Evolutionary conservation across 2,113 vertebrate species (phyloP).

Genomic region (Syngnathus typhle): DNA sequence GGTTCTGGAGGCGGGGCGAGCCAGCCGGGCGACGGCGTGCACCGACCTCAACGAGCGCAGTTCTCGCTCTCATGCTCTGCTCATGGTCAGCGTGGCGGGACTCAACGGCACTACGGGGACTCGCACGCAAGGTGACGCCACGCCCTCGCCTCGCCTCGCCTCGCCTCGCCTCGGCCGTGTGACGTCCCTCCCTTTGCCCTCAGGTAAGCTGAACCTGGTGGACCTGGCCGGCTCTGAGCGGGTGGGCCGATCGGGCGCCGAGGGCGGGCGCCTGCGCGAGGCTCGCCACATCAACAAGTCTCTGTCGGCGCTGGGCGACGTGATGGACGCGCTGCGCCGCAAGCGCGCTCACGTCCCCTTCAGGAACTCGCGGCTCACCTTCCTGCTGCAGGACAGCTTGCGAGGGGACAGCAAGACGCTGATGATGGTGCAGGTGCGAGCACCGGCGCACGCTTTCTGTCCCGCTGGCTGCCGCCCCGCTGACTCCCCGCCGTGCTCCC

Average conservation of each 20-base stretch:
- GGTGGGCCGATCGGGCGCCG: slow-evolving; percentile 85
- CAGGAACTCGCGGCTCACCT: slow-evolving; percentile 96
- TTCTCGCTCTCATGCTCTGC: slow-evolving; percentile 91
- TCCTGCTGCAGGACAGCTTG: slow-evolving; percentile 94
- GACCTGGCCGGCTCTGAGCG: slow-evolving; percentile 93
- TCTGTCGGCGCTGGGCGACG: slow-evolving; percentile 85
- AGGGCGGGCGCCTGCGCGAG: slow-evolving; percentile 86
- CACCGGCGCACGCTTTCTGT: background rate
- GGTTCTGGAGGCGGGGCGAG: slow-evolving; percentile 86
- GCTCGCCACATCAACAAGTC: slow-evolving; percentile 97
- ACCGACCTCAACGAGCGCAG: slow-evolving; percentile 94
- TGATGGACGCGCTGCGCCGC: slow-evolving; percentile 87
- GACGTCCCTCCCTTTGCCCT: background rate
- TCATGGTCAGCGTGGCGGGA: slow-evolving; percentile 81
- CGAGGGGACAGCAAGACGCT: slow-evolving; percentile 94
- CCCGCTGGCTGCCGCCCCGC: background rate
- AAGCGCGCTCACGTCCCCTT: slow-evolving; percentile 90
- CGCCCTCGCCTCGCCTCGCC: too few relatives aligned
- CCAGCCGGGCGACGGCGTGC: slow-evolving; percentile 85
- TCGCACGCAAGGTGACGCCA: slow-evolving; percentile 76
- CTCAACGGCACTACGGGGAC: slow-evolving; percentile 81
- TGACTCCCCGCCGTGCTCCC: background rate
- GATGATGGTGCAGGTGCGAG: slow-evolving; percentile 93
- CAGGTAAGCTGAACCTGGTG: slow-evolving; percentile 93
- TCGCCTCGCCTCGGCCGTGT: too few relatives aligned